These are phyloP conservation scores for Hepsetus odoe DNA, from an alignment of 2,113 vertebrate genomes.

Conservation along the genomic window DNA sequence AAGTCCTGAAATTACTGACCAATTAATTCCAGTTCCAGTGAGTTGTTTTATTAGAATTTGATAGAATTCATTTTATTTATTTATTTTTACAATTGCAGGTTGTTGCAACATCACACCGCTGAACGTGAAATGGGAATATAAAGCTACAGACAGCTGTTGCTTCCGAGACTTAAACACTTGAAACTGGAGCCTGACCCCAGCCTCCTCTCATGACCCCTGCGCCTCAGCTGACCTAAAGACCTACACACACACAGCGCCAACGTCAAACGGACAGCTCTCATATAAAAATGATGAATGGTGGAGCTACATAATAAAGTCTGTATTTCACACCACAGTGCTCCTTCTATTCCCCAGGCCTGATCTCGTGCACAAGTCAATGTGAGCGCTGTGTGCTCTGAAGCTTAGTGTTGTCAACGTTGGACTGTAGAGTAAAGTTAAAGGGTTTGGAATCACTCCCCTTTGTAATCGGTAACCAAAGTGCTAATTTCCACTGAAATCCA, in stretches of 20 bases:
- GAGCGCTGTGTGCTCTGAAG: not conserved
- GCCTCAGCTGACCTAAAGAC: constrained; percentile 17
- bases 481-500: not conserved
- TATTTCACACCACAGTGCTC: constrained; percentile 26
- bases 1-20: no score
- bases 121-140: not conserved
- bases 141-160: not conserved
- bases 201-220: constrained; percentile 8
- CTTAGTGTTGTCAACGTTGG: not conserved
- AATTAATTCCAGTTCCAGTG: no score
- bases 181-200: constrained; percentile 19
- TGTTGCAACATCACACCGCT: no score
- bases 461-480: not conserved
- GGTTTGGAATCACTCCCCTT: not conserved
- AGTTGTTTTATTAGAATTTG: no score
- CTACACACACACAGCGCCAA: not conserved
- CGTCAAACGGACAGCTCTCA: constrained; percentile 1
- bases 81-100: no score
- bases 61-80: no score
- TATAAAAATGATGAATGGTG: constrained; percentile 18
- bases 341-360: not conserved
- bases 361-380: not conserved
- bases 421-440: not conserved
- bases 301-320: constrained; percentile 17
- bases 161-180: constrained; percentile 17